Evolutionary conservation across 1,140 invertebrate genomes (phyloP), one percentile per base, ranked within the genome.

Genomic region (Cheumatopsyche charites): DNA sequence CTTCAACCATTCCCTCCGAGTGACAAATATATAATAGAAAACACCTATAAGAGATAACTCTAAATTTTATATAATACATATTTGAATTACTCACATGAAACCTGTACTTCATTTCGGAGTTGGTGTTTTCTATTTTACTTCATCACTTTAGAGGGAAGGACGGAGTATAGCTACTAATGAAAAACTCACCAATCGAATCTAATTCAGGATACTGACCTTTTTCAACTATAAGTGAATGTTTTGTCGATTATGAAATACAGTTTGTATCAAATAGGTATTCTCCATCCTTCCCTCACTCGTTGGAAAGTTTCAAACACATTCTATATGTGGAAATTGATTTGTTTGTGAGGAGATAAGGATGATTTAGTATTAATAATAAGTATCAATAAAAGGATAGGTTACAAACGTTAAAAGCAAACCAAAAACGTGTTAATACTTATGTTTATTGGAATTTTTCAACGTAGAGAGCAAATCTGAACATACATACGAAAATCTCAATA

Each of bases 101-200:
- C 43, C 5, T 7, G 15, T 19, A 21, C 15, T 19, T 19, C 12
- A 23, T 21, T 55, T 55, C 12, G 49, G 4, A 42, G 42, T 13
- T 36, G 70, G 70, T 75, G 74, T 72, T 75, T 75, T 75, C 74
- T 75, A 72, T 73, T 29, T 67, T 67, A 62, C 67, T 62, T 43
- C 19, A 17, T 65, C n/a, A 15, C 62, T 65, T 67, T 55, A 62
- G 74, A 75, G 74, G 71, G 74, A 75, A 75, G 74, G 74, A 75
- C 69, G 63, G 74, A 75, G 47, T 67, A 11, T n/a, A 61, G 62
- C 61, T 19, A 61, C 45, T 15, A 65, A 52, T 67, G 70, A 73
- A 71, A n/a, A 55, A 75, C 74, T 75, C 74, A 75, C 74, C 74
- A 36, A 9, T 36, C 9, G 29, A 36, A 9, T 36, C 29, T 9